Percentiles rank a stretch among this genome's conserved stretches.
Conservation (phyloP, 2,888 invertebrate genomes). For the Napeogenes sylphis region DNA sequence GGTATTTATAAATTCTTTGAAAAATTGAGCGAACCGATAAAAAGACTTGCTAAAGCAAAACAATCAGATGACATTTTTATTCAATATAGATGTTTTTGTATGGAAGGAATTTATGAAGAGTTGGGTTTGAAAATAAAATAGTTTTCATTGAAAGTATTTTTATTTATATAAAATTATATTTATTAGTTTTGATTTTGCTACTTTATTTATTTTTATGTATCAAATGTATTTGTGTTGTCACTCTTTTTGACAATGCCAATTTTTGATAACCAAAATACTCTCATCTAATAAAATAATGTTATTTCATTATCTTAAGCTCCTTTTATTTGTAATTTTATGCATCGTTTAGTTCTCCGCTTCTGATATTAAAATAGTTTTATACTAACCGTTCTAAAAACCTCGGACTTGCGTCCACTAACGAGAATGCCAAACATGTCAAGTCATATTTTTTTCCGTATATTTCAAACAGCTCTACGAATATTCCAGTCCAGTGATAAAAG, state of each 20-base stretch:
- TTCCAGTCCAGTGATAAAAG: constrained; percentile 4
- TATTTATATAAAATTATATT: no score
- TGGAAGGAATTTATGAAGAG: background rate
- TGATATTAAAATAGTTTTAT: background rate
- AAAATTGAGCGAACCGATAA: constrained; percentile 23
- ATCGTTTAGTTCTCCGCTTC: background rate
- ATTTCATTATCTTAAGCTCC: no score
- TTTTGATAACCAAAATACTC: no score
- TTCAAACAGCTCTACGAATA: constrained; percentile 23
- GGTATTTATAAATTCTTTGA: constrained; percentile 32
- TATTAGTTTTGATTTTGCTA: no score
- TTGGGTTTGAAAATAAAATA: no score
- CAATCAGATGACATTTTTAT: background rate
- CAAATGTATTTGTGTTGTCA: no score
- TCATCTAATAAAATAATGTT: no score
- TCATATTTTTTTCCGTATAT: constrained; percentile 4
- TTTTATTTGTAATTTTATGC: no score
- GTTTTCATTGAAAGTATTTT: no score
- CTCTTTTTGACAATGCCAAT: no score
- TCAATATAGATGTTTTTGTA: background rate
- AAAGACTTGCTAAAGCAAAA: constrained; percentile 18
- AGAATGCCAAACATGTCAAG: background rate
- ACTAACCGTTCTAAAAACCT: background rate
- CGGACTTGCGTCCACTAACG: no score
- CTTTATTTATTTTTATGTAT: no score